Conservation (phyloP, 2,888 invertebrate species). For the Thecophora atra region DNA sequence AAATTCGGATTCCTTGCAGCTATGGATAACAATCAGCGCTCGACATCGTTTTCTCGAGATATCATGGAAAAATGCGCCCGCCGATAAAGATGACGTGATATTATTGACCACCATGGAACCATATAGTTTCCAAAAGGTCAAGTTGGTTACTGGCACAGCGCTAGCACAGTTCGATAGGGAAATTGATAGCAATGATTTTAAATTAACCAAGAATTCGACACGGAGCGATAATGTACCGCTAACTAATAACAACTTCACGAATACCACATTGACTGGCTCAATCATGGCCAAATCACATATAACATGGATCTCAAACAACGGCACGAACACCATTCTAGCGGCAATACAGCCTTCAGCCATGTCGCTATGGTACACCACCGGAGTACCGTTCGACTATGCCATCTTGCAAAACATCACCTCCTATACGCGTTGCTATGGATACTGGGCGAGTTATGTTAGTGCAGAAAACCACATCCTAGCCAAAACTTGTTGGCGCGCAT, state of each 20-base stretch:
- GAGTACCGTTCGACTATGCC: constrained; percentile 59
- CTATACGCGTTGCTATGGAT: constrained; percentile 62
- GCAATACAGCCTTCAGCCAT: constrained; percentile 55
- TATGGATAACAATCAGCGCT: constrained; percentile 64
- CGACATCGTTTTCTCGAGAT: constrained; percentile 60
- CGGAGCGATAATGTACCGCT: not conserved
- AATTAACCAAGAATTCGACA: not conserved
- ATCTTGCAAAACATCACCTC: constrained; percentile 56
- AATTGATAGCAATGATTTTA: constrained; percentile 21
- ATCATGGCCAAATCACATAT: constrained; percentile 20
- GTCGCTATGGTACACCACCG: constrained; percentile 62
- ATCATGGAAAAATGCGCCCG: constrained; percentile 63
- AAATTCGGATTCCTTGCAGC: constrained; percentile 44
- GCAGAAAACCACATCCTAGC: constrained; percentile 59
- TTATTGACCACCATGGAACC: constrained; percentile 60
- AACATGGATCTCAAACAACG: constrained; percentile 60
- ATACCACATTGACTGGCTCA: no score
- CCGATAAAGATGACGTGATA: constrained; percentile 55
- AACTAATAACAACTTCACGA: no score
- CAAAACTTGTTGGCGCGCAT: constrained; percentile 67
- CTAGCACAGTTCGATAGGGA: constrained; percentile 47
- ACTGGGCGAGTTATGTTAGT: constrained; percentile 63
- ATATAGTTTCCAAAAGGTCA: constrained; percentile 52
- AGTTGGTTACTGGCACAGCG: constrained; percentile 51
- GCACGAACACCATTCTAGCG: constrained; percentile 54